phyloP scores from a whole-genome alignment of 2,113 vertebrate species.

The Mionectes macconnelli region DNA sequence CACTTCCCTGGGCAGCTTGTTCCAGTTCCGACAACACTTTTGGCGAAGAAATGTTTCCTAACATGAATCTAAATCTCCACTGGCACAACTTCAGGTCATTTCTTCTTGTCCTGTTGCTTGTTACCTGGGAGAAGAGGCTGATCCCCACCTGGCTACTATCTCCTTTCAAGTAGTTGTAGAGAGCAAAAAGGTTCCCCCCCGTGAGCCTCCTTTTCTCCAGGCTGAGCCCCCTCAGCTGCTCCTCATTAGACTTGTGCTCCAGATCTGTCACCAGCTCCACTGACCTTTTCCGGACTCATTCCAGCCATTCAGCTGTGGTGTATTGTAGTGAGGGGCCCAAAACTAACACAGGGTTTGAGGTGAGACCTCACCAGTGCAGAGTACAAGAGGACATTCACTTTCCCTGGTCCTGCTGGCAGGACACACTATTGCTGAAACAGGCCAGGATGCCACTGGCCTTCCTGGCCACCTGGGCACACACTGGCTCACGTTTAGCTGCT shows the following conservation, averaged over 20 bases:
- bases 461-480: fast-evolving
- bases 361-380: not conserved
- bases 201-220: not conserved
- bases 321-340: not conserved
- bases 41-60: not conserved
- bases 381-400: not conserved
- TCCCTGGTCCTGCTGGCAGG: not conserved
- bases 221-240: not conserved
- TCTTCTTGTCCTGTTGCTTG: not conserved
- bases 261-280: not conserved
- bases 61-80: not conserved
- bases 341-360: not conserved
- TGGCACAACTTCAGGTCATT: not conserved
- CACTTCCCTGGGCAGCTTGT: not conserved
- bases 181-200: no score
- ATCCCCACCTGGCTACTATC: not conserved
- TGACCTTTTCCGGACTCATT: not conserved
- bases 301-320: not conserved
- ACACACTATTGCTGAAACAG: not conserved
- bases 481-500: not conserved
- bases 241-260: not conserved
- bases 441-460: not conserved
- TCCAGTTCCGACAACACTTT: not conserved
- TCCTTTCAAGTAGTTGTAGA: not conserved
- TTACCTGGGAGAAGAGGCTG: not conserved